phyloP scores from a whole-genome alignment of 2,888 invertebrate species.

The Ecliptopera silaceata region DNA sequence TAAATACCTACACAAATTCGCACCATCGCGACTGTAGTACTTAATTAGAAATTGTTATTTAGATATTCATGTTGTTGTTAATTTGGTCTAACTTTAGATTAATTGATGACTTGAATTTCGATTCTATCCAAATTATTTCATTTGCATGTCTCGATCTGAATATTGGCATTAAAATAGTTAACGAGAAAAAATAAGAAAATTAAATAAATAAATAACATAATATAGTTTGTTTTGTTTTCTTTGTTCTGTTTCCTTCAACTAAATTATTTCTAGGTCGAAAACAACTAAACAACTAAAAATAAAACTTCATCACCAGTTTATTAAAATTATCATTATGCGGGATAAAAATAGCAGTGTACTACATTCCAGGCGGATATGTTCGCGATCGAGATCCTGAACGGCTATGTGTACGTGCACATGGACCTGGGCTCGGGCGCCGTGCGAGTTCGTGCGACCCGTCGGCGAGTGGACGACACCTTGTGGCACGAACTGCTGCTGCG shows the following conservation, averaged over 20 bases:
- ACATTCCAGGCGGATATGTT: constrained; percentile 91
- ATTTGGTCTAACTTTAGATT: constrained; percentile 5
- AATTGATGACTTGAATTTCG: constrained; percentile 20
- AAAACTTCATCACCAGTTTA: no score
- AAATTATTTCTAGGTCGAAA: no score
- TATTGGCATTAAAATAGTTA: constrained; percentile 57
- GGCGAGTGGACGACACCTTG: constrained; percentile 93
- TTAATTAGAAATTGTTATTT: constrained; percentile 30
- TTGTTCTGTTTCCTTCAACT: constrained; percentile 34
- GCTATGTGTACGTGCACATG: constrained; percentile 95
- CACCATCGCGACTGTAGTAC: constrained; percentile 54
- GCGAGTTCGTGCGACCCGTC: constrained; percentile 91
- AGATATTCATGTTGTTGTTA: constrained; percentile 21
- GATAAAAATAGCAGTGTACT: no score
- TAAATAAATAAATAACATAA: no score
- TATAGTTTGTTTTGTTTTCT: constrained; percentile 51
- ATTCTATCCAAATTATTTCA: constrained; percentile 28
- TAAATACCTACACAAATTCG: constrained; percentile 80
- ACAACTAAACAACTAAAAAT: no score
- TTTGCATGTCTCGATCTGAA: constrained; percentile 59
- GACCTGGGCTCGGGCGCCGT: constrained; percentile 96
- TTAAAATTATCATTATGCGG: no score
- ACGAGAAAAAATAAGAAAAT: no score
- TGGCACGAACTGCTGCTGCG: constrained; percentile 96
- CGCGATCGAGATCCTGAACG: constrained; percentile 96